These are phyloP conservation scores for Podiceps cristatus DNA, from an alignment of 2,113 vertebrate species.

Conservation along the genomic window DNA sequence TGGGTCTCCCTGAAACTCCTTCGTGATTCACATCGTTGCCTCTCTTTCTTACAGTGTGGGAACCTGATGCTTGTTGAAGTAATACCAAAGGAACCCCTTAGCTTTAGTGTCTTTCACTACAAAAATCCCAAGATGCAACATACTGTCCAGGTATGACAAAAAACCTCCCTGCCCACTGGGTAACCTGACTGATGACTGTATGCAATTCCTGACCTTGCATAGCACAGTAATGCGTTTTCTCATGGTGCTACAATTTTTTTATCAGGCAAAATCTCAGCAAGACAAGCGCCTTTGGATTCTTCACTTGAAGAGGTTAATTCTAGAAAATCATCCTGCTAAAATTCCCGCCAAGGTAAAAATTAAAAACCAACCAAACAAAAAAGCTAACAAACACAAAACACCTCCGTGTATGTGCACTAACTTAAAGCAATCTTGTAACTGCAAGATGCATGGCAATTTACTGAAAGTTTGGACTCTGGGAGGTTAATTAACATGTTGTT, in stretches of 20 bases:
- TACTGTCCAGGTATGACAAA: constrained; percentile 90
- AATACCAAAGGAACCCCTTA: constrained; percentile 95
- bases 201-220: background rate
- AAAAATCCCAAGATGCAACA: constrained; percentile 99
- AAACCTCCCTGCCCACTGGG: background rate
- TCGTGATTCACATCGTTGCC: background rate
- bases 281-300: constrained; percentile 98
- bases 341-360: constrained; percentile 94
- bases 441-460: background rate
- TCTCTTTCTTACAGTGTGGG: constrained; percentile 85
- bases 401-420: background rate
- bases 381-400: background rate
- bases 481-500: background rate
- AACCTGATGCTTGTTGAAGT: constrained; percentile 99
- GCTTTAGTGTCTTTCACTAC: constrained; percentile 98
- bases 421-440: background rate
- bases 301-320: constrained; percentile 96
- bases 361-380: background rate
- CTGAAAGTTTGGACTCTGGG: background rate
- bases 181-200: background rate
- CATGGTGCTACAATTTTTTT: background rate
- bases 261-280: constrained; percentile 93
- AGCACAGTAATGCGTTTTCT: background rate
- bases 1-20: background rate
- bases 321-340: constrained; percentile 98